A percentile compares a stretch with the other conserved stretches of the same genome.
phyloP scores from a whole-genome alignment of 2,888 invertebrate species.

The Microctonus brassicae region DNA sequence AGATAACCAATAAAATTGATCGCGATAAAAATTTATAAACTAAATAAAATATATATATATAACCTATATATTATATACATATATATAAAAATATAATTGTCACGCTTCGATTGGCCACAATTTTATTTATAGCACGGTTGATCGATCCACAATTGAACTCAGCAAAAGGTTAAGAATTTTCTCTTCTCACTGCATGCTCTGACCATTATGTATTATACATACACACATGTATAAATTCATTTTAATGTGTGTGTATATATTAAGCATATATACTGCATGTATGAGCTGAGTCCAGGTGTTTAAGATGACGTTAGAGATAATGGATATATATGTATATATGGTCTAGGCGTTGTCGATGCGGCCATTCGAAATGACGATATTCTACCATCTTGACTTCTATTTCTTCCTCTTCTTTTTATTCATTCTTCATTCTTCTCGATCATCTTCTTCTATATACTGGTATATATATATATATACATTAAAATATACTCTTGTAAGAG shows the following conservation, averaged over 20 bases:
- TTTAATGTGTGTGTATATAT: too few species aligned
- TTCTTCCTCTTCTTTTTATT: too few species aligned
- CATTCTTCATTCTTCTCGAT: not conserved
- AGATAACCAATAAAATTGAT: not conserved
- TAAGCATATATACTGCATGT: too few species aligned
- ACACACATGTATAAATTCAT: too few species aligned
- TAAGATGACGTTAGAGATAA: slow-evolving; percentile 49
- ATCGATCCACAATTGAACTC: slow-evolving; percentile 23
- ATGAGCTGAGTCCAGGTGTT: slow-evolving; percentile 30
- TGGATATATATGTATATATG: slow-evolving; percentile 38
- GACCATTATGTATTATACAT: not conserved
- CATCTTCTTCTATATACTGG: not conserved
- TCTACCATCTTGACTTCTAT: slow-evolving; percentile 8
- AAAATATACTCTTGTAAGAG: not conserved
- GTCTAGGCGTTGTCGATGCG: slow-evolving; percentile 13
- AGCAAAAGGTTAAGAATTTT: slow-evolving; percentile 31
- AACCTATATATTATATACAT: too few species aligned
- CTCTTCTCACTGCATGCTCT: slow-evolving; percentile 8
- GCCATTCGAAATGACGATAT: slow-evolving; percentile 6
- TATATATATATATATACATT: not conserved
- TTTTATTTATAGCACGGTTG: slow-evolving; percentile 26
- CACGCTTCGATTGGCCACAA: slow-evolving; percentile 12
- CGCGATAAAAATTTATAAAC: not conserved
- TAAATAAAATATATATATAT: not conserved
- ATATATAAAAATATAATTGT: slow-evolving; percentile 12